Evolutionary conservation across 2,113 vertebrate species (phyloP).

Genomic region (Hylia prasina): DNA sequence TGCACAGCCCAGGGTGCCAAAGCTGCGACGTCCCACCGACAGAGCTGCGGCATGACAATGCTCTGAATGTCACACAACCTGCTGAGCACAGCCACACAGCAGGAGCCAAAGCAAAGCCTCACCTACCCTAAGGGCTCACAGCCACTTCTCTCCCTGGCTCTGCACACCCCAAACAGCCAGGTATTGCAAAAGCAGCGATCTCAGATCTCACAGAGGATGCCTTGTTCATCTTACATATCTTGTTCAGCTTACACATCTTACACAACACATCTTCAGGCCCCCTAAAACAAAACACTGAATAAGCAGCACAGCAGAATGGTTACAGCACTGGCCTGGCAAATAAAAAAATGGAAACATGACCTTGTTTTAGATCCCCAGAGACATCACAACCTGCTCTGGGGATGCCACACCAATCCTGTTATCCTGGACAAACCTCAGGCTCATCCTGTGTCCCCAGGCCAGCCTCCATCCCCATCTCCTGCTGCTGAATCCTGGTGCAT

Average conservation of each 20-base stretch:
- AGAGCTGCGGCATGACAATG: rapidly evolving
- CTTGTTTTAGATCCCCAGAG: not conserved
- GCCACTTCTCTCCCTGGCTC: not conserved
- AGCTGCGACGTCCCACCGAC: not conserved
- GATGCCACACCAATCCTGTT: not conserved
- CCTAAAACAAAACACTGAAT: not conserved
- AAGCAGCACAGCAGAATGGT: not conserved
- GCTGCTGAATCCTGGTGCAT: not conserved
- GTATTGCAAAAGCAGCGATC: not conserved
- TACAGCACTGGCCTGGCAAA: not conserved
- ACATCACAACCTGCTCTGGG: not conserved
- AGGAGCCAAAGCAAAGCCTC: not conserved
- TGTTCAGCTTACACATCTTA: not conserved
- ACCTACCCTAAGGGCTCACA: rapidly evolving
- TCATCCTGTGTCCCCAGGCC: not conserved
- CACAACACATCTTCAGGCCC: not conserved
- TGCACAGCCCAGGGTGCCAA: not conserved
- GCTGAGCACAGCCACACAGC: not conserved
- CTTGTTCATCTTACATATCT: not conserved
- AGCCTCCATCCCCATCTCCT: not conserved
- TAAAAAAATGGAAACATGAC: not conserved
- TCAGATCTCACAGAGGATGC: not conserved
- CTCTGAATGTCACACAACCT: rapidly evolving
- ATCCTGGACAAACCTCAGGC: not conserved
- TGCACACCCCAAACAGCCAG: not conserved